Percentiles rank a stretch among this genome's conserved stretches.
These are phyloP conservation scores for Pardosa pseudoannulata DNA, from an alignment of 2,888 invertebrate species.

Conservation along the genomic window DNA sequence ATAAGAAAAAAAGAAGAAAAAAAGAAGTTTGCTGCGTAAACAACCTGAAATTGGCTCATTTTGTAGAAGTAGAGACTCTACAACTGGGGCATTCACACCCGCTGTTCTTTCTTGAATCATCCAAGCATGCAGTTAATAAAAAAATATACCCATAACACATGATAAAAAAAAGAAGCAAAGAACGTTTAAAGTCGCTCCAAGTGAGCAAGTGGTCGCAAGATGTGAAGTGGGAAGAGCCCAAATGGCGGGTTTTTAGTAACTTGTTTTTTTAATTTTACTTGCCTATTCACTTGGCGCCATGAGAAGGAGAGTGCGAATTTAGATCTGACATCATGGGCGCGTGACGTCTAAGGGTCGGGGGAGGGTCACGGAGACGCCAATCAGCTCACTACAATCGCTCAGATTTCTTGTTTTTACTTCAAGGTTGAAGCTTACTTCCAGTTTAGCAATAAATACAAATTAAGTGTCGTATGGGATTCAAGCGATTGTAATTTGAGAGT, in stretches of 20 bases:
- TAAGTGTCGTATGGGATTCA: too few relatives aligned
- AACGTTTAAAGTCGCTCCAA: neutral
- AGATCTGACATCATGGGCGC: constrained; percentile 64
- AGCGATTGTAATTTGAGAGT: too few relatives aligned
- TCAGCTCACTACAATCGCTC: neutral
- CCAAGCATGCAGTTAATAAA: constrained; percentile 10
- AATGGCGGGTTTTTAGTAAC: neutral
- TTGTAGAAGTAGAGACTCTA: neutral
- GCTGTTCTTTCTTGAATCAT: neutral
- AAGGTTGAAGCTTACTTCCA: neutral
- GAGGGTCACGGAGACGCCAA: constrained; percentile 53
- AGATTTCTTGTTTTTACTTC: too few relatives aligned
- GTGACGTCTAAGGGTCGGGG: constrained; percentile 42
- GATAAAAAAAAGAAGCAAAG: neutral
- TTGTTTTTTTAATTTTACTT: neutral
- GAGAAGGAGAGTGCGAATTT: constrained; percentile 55
- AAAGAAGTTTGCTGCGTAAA: constrained; percentile 4
- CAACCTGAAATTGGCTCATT: constrained; percentile 7
- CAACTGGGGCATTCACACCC: constrained; percentile 54
- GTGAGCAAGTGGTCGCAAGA: constrained; percentile 57
- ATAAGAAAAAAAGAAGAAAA: neutral
- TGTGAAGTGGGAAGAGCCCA: constrained; percentile 24
- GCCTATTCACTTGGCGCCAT: constrained; percentile 5
- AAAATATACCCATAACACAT: neutral
- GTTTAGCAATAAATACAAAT: neutral